phyloP scores from a whole-genome alignment of 2,113 vertebrate genomes.

The Corythaeola cristata region DNA sequence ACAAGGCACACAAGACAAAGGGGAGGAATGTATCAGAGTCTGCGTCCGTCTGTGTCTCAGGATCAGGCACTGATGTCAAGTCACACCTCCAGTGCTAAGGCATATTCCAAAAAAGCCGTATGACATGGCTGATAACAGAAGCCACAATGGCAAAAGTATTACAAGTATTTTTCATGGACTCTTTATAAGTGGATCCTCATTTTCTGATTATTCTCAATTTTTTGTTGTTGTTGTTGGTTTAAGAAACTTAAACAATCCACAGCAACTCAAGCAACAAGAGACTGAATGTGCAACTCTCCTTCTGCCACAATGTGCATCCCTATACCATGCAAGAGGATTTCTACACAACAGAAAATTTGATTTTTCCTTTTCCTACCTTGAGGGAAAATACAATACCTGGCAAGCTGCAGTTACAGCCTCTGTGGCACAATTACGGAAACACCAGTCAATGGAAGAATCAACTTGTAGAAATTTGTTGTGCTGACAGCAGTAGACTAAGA shows the following conservation, averaged over 20 bases:
- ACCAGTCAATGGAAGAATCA: constrained; percentile 65
- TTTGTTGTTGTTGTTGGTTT: background rate
- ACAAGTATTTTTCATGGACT: background rate
- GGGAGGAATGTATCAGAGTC: background rate
- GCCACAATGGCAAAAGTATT: accelerated
- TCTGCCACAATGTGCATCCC: background rate
- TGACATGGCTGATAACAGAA: background rate
- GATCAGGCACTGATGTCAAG: background rate
- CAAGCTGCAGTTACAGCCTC: constrained; percentile 83
- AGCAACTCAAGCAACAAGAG: background rate
- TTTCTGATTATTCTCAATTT: background rate
- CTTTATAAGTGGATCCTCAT: background rate
- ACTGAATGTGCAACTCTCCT: background rate
- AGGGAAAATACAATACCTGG: constrained; percentile 77
- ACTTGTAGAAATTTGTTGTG: background rate
- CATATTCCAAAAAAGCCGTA: accelerated
- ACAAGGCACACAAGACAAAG: background rate
- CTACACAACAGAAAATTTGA: background rate
- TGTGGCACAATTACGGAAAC: constrained; percentile 82
- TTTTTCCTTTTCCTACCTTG: background rate
- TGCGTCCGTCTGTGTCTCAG: accelerated
- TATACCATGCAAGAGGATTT: background rate
- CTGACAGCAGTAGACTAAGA: constrained; percentile 77
- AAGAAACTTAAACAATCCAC: background rate
- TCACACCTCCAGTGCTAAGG: background rate